These are phyloP conservation scores for Morpho helenor DNA, from an alignment of 2,888 invertebrate genomes.

Conservation along the genomic window DNA sequence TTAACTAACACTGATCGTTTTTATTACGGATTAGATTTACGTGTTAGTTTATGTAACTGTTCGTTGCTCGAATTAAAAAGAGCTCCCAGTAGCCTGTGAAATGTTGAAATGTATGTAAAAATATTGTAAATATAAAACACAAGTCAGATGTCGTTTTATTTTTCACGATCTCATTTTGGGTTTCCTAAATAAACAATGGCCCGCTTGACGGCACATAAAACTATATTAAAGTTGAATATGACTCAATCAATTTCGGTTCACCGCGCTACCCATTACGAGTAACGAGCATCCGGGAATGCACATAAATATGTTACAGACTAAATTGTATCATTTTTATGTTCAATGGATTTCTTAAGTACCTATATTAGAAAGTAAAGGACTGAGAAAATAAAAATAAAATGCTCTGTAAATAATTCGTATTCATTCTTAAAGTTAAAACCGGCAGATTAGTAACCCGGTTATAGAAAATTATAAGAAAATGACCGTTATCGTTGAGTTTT, in stretches of 20 bases:
- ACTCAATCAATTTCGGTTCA: conserved; percentile 29
- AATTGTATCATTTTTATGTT: too few species aligned
- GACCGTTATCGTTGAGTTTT: too few species aligned
- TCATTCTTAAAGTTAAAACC: too few species aligned
- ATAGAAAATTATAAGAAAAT: too few species aligned
- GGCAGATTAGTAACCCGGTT: too few species aligned
- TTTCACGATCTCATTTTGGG: conserved; percentile 43
- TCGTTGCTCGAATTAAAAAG: conserved; percentile 79
- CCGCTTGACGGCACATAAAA: conserved; percentile 38
- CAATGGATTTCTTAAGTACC: too few species aligned
- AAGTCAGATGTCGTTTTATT: conserved; percentile 68
- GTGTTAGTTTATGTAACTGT: conserved; percentile 78
- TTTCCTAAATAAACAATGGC: conserved; percentile 35
- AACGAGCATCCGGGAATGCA: too few species aligned
- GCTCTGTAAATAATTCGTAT: too few species aligned
- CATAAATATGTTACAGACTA: too few species aligned
- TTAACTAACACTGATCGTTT: conserved; percentile 70
- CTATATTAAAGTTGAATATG: conserved; percentile 34
- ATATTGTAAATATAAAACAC: conserved; percentile 74
- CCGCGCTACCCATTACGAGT: conserved; percentile 9
- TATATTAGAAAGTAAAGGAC: too few species aligned
- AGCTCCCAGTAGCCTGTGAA: conserved; percentile 78
- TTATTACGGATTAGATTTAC: conserved; percentile 77
- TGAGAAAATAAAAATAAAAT: too few species aligned
- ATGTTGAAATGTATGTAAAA: conserved; percentile 79